Conservation (phyloP, 2,113 vertebrate genomes). For the Dasyurus viverrinus region DNA sequence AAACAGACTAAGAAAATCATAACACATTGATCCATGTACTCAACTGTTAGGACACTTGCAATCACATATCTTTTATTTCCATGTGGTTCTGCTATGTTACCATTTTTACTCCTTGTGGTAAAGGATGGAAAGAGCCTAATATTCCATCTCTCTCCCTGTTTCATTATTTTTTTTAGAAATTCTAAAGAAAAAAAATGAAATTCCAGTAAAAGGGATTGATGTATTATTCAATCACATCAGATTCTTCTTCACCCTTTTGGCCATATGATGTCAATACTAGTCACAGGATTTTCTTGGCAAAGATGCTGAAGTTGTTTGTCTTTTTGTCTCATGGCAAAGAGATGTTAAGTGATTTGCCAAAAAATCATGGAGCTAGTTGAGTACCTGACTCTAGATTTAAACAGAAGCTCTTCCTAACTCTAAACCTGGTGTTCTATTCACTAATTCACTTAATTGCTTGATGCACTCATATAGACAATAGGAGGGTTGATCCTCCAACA, state of each 20-base stretch:
- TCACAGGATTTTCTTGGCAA: not conserved
- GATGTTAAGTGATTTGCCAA: not conserved
- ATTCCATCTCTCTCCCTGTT: not conserved
- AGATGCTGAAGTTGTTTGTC: not conserved
- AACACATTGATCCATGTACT: not conserved
- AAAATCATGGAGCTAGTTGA: not conserved
- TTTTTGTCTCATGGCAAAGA: not conserved
- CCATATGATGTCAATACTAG: not conserved
- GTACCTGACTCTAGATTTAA: not conserved
- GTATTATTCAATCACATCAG: not conserved
- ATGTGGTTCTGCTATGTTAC: not conserved
- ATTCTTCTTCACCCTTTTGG: not conserved
- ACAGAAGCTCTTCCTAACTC: not conserved
- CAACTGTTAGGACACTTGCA: not conserved
- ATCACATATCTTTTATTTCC: not conserved
- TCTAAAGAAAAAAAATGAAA: not conserved
- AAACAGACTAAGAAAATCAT: not conserved
- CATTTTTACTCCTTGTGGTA: not conserved
- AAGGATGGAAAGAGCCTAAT: not conserved
- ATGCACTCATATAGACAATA: not conserved
- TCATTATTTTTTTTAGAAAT: not conserved
- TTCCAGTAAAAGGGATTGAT: not conserved
- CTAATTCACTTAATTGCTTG: not conserved
- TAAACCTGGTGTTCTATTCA: not conserved
- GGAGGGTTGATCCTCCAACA: not conserved